Base-by-base conservation (phyloP, 2,113 vertebrate species). In the Ctenodactylus gundi region DNA sequence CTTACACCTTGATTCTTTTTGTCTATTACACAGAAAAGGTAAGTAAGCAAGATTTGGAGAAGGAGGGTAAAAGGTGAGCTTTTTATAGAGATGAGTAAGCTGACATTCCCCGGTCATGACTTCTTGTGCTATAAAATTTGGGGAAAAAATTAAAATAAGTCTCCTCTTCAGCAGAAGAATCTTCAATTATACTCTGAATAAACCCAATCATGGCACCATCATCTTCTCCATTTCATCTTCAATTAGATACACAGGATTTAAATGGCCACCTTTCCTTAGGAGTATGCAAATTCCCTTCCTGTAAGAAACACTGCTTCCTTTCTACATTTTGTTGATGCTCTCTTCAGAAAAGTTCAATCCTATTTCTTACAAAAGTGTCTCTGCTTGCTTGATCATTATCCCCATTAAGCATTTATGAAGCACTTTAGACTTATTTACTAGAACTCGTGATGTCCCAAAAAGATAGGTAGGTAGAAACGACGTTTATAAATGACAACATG, bases 361-460 rank as follows among this genome's bases (percentile, higher is more conserved):
- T 95, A 23, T 65, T 67, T 83, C 85, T 60, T 94, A 84, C 51
- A 80, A 53, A 94, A 95, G 60, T 90, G 64, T 68, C 93, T 97
- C 94, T 92, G 82, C 58, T 89, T 88, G 60, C n/a, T 25, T 95
- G 90, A 96, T 95, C 81, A 92, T 82, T 92, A 96, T 93, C 84
- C 87, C 92, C 88, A 95, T 95, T 95, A 97, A 96, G 92, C 85
- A 96, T 92, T 94, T 97, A 96, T 94, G 88, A 92, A 96, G 46
- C 93, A 95, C 94, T 95, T 96, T 92, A 84, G 78, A 86, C 85
- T 97, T 97, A 96, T 94, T 97, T 97, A 92, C 96, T 93, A 73
- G 93, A 94, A 95, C 57, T 88, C 75, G 44, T 64, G 60, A 96
- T 95, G 88, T 91, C 68, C 73, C n/a, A 81, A 51, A 82, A 92